phyloP scores from a whole-genome alignment of 2,888 invertebrate genomes.

The Xylocampa areola region DNA sequence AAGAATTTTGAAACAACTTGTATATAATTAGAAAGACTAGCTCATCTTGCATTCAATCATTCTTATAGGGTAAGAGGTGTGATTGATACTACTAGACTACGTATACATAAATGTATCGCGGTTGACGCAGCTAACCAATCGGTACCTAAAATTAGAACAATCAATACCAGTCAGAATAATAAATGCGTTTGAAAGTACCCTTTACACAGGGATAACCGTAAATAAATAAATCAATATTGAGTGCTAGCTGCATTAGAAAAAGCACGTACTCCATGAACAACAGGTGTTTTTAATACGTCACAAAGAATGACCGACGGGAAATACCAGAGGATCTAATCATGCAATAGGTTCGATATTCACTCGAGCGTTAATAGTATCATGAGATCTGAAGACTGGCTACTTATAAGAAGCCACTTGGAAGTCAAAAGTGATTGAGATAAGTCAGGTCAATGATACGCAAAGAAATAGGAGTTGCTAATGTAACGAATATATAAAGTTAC shows the following conservation, averaged over 20 bases:
- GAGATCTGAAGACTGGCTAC: neutral
- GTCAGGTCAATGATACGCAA: no score
- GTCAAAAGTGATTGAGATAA: no score
- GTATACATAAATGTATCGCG: constrained; percentile 12
- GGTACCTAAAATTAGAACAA: constrained; percentile 44
- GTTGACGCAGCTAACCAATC: neutral
- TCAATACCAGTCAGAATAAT: constrained; percentile 43
- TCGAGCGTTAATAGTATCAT: neutral
- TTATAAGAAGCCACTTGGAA: no score
- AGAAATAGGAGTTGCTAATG: no score
- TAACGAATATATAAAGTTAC: no score
- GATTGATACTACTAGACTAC: neutral
- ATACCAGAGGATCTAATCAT: constrained; percentile 23
- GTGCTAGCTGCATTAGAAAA: constrained; percentile 14
- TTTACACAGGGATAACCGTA: constrained; percentile 1
- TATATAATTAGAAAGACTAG: no score
- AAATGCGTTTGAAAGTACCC: constrained; percentile 6
- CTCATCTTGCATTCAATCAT: no score
- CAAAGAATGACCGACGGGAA: constrained; percentile 20
- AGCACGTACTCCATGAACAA: constrained; percentile 12
- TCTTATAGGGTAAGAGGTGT: no score
- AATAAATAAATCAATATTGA: constrained; percentile 24
- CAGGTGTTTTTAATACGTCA: constrained; percentile 39
- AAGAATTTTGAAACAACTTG: neutral
- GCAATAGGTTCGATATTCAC: neutral